These are phyloP conservation scores for Danio aesculapii DNA, from an alignment of 2,797 vertebrate genomes.

Conservation along the genomic window DNA sequence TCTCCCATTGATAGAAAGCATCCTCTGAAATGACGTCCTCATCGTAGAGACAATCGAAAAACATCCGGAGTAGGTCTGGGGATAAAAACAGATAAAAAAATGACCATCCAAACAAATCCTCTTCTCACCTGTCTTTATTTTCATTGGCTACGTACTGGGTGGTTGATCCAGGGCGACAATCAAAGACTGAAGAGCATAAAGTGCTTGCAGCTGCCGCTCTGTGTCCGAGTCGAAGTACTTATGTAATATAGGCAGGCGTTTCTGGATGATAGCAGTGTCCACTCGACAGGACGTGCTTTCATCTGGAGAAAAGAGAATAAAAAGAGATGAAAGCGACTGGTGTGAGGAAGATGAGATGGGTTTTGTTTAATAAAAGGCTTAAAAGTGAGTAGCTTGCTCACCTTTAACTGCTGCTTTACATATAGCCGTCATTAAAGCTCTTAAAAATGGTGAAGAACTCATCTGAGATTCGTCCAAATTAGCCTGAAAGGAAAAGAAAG, in stretches of 20 bases:
- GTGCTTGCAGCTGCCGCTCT: constrained; percentile 99
- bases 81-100: background rate
- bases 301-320: constrained; percentile 72
- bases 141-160: constrained; percentile 86
- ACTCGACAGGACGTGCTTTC: constrained; percentile 91
- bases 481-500: constrained; percentile 78
- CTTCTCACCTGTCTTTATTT: background rate
- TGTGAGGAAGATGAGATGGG: background rate
- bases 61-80: constrained; percentile 96
- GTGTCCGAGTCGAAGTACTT: constrained; percentile 99
- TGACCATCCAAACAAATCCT: background rate
- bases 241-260: constrained; percentile 94
- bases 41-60: constrained; percentile 97
- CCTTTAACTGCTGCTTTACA: constrained; percentile 98
- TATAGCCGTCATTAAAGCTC: constrained; percentile 98
- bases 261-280: constrained; percentile 94
- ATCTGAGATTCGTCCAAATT: constrained; percentile 95
- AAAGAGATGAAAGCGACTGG: background rate
- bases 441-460: constrained; percentile 95
- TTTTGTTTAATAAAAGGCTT: background rate
- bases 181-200: constrained; percentile 99
- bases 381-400: constrained; percentile 68
- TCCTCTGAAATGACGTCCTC: constrained; percentile 98
- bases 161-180: constrained; percentile 97
- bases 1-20: constrained; percentile 97